Evolutionary conservation across 2,113 vertebrate species (phyloP).

Genomic region (Cephalopterus ornatus): DNA sequence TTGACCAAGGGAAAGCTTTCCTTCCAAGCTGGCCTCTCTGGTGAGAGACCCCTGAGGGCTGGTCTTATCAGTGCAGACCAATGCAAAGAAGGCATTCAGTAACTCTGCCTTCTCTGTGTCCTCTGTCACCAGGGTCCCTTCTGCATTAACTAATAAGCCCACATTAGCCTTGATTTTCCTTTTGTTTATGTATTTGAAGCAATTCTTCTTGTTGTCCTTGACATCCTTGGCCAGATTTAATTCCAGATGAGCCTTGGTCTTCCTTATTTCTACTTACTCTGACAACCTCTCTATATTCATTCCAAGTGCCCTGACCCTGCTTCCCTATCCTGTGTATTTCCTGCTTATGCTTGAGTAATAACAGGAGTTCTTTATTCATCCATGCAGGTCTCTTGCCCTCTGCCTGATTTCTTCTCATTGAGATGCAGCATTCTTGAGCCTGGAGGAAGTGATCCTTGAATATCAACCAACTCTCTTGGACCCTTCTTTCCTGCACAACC

Average conservation of each 20-base stretch:
- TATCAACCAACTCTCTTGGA: neutral
- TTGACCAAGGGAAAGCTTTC: neutral
- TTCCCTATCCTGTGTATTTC: neutral
- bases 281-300: neutral
- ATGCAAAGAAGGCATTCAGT: neutral
- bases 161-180: neutral
- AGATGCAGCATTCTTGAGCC: neutral
- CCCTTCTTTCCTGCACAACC: neutral
- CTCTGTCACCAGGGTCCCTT: neutral
- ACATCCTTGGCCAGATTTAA: neutral
- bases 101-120: neutral
- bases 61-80: neutral
- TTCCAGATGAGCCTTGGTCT: neutral
- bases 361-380: neutral
- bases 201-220: neutral
- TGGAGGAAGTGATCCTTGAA: neutral
- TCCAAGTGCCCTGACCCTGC: neutral
- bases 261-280: neutral
- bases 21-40: neutral
- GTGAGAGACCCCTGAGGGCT: neutral
- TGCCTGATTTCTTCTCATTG: neutral
- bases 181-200: neutral
- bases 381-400: neutral
- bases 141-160: neutral
- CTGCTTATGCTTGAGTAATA: neutral